Evolutionary conservation across 2,888 invertebrate genomes (phyloP).

Genomic region (Hypselothyrea guttata): DNA sequence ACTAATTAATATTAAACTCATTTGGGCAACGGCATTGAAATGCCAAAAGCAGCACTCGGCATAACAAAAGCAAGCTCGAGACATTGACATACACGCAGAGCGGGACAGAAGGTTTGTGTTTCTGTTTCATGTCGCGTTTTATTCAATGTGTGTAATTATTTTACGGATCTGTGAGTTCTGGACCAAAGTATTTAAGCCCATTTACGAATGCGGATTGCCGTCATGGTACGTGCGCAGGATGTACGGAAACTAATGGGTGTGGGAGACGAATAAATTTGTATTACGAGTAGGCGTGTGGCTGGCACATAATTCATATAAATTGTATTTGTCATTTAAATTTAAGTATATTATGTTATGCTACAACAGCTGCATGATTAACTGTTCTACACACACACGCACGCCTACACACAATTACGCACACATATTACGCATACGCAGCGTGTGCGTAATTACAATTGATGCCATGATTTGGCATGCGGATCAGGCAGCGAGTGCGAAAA

Average conservation of each 20-base stretch:
- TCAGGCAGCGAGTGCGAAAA: conserved; percentile 50
- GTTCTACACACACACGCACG: conserved; percentile 6
- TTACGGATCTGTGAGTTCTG: conserved; percentile 42
- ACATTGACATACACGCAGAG: background rate
- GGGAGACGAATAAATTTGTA: conserved; percentile 46
- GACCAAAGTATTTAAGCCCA: conserved; percentile 60
- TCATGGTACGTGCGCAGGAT: conserved; percentile 54
- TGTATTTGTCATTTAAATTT: conserved; percentile 68
- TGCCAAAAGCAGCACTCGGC: conserved; percentile 45
- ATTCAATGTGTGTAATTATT: conserved; percentile 72
- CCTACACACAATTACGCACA: conserved; percentile 1
- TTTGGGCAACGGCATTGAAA: conserved; percentile 63
- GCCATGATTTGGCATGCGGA: conserved; percentile 54
- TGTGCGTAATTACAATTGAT: conserved; percentile 65
- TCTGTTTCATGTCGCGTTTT: conserved; percentile 58
- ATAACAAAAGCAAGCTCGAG: background rate
- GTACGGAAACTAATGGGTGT: conserved; percentile 56
- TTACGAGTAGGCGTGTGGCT: conserved; percentile 38
- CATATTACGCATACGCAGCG: conserved; percentile 54
- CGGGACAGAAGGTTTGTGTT: conserved; percentile 13
- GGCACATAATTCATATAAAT: conserved; percentile 65
- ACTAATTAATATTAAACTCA: conserved; percentile 72
- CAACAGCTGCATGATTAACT: conserved; percentile 25
- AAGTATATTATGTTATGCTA: conserved; percentile 48
- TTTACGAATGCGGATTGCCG: conserved; percentile 23